A percentile compares a stretch with the other conserved stretches of the same genome.
These are phyloP conservation scores for Latrodectus hesperus DNA, from an alignment of 2,888 invertebrate genomes.

Conservation along the genomic window DNA sequence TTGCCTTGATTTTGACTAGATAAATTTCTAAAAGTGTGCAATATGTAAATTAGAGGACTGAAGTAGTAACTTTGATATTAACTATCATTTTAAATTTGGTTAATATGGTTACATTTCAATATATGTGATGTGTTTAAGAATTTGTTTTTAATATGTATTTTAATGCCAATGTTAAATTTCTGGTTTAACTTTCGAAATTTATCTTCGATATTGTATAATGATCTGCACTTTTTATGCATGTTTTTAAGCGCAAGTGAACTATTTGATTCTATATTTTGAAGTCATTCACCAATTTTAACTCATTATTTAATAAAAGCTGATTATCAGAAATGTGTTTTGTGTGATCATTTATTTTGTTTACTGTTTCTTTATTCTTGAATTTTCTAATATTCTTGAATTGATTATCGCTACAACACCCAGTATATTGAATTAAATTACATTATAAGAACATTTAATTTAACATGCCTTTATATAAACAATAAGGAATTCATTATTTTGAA, in stretches of 20 bases:
- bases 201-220: conserved; percentile 32
- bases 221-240: conserved; percentile 51
- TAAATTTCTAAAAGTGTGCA: conserved; percentile 57
- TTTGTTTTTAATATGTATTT: conserved; percentile 54
- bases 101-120: conserved; percentile 35
- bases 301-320: neutral
- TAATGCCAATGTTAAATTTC: conserved; percentile 50
- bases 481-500: too few species aligned
- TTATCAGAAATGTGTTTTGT: neutral
- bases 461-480: too few species aligned
- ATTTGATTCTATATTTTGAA: neutral
- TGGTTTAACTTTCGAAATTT: conserved; percentile 26
- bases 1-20: conserved; percentile 41
- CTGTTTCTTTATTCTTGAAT: neutral
- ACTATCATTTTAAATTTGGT: conserved; percentile 62
- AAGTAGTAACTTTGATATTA: conserved; percentile 17
- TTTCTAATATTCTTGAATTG: too few species aligned
- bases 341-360: neutral
- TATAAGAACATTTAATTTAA: too few species aligned
- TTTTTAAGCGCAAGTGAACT: conserved; percentile 15
- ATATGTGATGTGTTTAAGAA: conserved; percentile 57
- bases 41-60: conserved; percentile 51
- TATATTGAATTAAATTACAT: too few species aligned
- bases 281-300: neutral
- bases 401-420: too few species aligned